Percentiles rank a stretch among this genome's conserved stretches.
These are phyloP conservation scores for Lates japonicus DNA, from an alignment of 2,797 vertebrate species.

Conservation along the genomic window DNA sequence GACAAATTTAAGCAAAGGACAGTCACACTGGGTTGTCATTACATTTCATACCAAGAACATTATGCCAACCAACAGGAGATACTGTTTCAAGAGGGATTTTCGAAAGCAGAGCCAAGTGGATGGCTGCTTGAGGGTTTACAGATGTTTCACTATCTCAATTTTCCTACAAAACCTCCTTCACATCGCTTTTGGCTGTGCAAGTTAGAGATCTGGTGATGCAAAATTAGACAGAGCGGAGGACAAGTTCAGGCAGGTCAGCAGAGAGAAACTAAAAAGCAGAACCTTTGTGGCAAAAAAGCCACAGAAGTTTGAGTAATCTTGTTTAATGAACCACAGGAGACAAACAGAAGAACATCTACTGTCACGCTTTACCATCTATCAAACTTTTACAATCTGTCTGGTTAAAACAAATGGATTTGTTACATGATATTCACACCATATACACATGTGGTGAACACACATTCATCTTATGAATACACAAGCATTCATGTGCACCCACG, in stretches of 20 bases:
- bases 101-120: conserved; percentile 22
- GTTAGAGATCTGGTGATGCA: conserved; percentile 17
- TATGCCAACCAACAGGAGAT: conserved; percentile 28
- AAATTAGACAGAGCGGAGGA: conserved; percentile 1
- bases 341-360: conserved; percentile 16
- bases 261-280: conserved; percentile 32
- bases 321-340: conserved; percentile 27
- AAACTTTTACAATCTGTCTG: conserved; percentile 1
- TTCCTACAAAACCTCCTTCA: conserved; percentile 9
- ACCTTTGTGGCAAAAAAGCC: conserved; percentile 7
- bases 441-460: conserved; percentile 44
- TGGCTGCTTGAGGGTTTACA: conserved; percentile 13
- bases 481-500: conserved; percentile 35
- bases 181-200: conserved; percentile 1
- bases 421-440: conserved; percentile 27
- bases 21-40: not conserved
- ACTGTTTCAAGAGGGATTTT: conserved; percentile 22
- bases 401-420: conserved; percentile 23
- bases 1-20: conserved; percentile 1
- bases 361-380: not conserved
- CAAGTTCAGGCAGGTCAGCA: conserved; percentile 27
- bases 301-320: conserved; percentile 16
- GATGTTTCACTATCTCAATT: conserved; percentile 6
- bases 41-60: conserved; percentile 23
- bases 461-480: conserved; percentile 23